phyloP scores from a whole-genome alignment of 2,113 vertebrate species.

The Tautogolabrus adspersus region DNA sequence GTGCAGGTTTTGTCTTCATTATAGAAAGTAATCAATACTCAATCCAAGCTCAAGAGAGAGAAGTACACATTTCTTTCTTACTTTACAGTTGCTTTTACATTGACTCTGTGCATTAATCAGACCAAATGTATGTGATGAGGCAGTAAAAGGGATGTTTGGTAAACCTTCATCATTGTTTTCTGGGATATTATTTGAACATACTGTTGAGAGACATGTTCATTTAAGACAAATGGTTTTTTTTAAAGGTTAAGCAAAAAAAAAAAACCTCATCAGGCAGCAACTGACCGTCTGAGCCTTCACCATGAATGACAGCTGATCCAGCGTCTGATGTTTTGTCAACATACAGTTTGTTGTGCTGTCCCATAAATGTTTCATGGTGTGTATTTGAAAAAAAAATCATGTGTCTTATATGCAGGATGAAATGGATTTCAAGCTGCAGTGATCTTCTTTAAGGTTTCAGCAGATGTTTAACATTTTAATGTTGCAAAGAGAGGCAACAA shows the following conservation, averaged over 20 bases:
- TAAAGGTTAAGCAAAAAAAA: background rate
- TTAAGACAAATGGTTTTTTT: background rate
- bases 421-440: background rate
- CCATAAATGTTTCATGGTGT: slow-evolving; percentile 9
- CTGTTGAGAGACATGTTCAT: background rate
- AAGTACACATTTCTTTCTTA: slow-evolving; percentile 38
- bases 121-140: slow-evolving; percentile 25
- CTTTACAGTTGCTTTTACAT: slow-evolving; percentile 37
- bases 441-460: slow-evolving; percentile 2
- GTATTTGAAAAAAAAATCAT: slow-evolving; percentile 3
- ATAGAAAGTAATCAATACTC: slow-evolving; percentile 58
- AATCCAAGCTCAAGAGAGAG: slow-evolving; percentile 45
- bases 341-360: background rate
- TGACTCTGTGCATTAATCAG: slow-evolving; percentile 26
- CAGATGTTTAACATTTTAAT: background rate
- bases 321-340: slow-evolving; percentile 2
- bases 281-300: slow-evolving; percentile 30
- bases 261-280: background rate
- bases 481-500: background rate
- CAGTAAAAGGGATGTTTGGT: slow-evolving; percentile 8
- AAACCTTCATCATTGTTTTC: background rate
- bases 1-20: slow-evolving; percentile 47
- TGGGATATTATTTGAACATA: slow-evolving; percentile 5
- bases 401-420: background rate
- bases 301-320: slow-evolving; percentile 18